A percentile compares a stretch with the other conserved stretches of the same genome.
Evolutionary conservation across 2,113 vertebrate genomes (phyloP).

Genomic region (Mungos mungo): DNA sequence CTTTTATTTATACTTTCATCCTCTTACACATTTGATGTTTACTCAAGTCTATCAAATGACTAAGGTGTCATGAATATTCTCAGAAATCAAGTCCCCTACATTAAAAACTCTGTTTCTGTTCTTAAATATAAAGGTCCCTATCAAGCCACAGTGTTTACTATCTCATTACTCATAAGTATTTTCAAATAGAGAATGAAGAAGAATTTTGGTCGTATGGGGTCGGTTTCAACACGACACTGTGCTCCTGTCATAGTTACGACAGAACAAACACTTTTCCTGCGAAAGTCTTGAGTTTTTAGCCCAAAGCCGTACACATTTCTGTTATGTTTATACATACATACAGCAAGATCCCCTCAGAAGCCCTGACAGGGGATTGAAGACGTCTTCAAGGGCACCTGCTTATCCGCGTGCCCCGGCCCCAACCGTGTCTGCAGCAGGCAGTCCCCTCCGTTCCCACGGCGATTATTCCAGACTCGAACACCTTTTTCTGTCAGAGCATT

Average conservation of each 20-base stretch:
- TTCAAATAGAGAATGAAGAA: background rate
- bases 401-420: background rate
- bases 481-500: background rate
- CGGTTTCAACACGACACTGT: background rate
- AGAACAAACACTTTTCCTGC: background rate
- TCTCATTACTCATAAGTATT: background rate
- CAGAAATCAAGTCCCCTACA: background rate
- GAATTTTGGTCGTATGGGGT: background rate
- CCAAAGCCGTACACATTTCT: background rate
- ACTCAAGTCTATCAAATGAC: conserved; percentile 26
- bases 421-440: background rate
- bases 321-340: background rate
- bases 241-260: background rate
- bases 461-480: background rate
- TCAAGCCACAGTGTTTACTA: background rate
- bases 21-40: background rate
- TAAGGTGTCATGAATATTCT: conserved; percentile 20
- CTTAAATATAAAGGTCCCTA: background rate
- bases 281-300: conserved; percentile 19
- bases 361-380: background rate
- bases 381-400: background rate
- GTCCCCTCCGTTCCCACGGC: background rate
- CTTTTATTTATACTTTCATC: conserved; percentile 33
- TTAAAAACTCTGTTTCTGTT: background rate
- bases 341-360: background rate